Evolutionary conservation across 2,888 invertebrate species (phyloP).

Genomic region (Phrixothrix hirtus): DNA sequence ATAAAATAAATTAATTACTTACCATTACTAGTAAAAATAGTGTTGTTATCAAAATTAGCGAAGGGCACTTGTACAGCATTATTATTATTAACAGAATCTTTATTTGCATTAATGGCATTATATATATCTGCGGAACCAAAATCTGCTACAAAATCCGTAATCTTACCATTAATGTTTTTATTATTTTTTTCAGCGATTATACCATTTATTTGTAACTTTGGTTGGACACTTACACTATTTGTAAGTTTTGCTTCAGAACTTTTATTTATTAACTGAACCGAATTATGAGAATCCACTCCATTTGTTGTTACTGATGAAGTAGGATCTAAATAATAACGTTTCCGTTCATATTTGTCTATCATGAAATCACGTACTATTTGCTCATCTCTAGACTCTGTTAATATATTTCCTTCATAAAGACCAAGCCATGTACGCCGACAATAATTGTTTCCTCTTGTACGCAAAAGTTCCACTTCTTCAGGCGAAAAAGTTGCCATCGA

Average conservation of each 20-base stretch:
- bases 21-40: constrained; percentile 64
- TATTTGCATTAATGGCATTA: constrained; percentile 57
- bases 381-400: constrained; percentile 78
- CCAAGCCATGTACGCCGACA: constrained; percentile 94
- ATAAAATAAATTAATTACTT: too few species aligned
- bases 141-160: constrained; percentile 65
- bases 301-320: constrained; percentile 19
- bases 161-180: constrained; percentile 26
- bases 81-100: constrained; percentile 35
- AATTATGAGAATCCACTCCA: constrained; percentile 13
- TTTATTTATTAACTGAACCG: constrained; percentile 12
- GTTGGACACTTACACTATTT: constrained; percentile 16
- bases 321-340: constrained; percentile 65
- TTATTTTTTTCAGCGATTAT: constrained; percentile 25
- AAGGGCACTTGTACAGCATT: constrained; percentile 54
- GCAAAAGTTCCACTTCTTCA: constrained; percentile 92
- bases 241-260: constrained; percentile 21
- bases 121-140: constrained; percentile 74
- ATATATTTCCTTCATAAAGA: constrained; percentile 74
- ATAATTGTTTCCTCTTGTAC: constrained; percentile 89
- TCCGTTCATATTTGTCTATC: constrained; percentile 93
- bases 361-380: constrained; percentile 90
- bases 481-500: constrained; percentile 97
- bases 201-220: constrained; percentile 16
- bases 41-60: constrained; percentile 75